phyloP scores from a whole-genome alignment of 2,113 vertebrate genomes.

The Muscicapa adusta region DNA sequence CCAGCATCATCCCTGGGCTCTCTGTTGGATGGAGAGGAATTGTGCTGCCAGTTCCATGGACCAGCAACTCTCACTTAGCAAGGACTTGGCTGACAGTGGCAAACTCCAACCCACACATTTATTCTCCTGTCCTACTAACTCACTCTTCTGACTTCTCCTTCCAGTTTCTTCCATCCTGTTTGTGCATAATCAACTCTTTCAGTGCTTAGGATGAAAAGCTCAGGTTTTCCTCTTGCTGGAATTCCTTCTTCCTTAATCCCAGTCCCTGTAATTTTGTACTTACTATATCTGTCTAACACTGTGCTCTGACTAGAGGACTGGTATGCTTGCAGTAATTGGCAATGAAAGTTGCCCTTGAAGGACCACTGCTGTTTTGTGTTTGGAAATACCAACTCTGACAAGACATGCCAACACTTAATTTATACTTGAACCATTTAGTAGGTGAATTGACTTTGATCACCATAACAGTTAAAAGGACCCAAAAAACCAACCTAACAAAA shows the following conservation, averaged over 20 bases:
- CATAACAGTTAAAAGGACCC: neutral
- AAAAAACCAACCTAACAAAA: neutral
- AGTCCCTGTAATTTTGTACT: neutral
- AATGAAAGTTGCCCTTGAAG: neutral
- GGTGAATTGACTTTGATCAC: neutral
- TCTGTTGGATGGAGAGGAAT: neutral
- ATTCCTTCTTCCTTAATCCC: neutral
- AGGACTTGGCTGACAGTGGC: neutral
- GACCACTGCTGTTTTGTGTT: neutral
- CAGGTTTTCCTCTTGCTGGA: neutral
- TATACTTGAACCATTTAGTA: neutral
- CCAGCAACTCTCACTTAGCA: neutral
- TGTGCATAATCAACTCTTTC: neutral
- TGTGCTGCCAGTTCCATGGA: accelerated
- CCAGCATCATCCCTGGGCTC: neutral
- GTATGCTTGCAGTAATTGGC: neutral
- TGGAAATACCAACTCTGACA: neutral
- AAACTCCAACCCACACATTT: neutral
- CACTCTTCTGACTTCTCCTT: neutral
- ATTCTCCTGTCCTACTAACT: neutral
- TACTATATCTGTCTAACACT: neutral
- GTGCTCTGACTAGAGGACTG: neutral
- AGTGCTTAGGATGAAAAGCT: accelerated
- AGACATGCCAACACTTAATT: neutral
- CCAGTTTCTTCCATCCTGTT: neutral